These are phyloP conservation scores for Cryptoprocta ferox DNA, from an alignment of 2,797 vertebrate genomes.

Conservation along the genomic window DNA sequence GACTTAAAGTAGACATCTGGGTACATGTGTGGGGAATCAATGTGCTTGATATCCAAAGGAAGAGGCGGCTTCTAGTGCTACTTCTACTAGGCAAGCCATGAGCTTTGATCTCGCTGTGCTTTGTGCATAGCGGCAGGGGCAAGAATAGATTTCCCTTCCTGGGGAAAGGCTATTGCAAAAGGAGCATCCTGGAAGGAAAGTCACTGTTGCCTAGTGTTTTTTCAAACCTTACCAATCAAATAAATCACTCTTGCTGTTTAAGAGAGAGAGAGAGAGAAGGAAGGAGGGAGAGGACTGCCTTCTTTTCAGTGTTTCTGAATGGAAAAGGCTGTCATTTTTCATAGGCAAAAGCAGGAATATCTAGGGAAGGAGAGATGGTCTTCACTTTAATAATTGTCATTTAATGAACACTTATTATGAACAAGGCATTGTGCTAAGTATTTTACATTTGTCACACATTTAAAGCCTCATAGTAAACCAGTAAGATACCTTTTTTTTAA, in stretches of 20 bases:
- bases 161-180: neutral
- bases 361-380: neutral
- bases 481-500: neutral
- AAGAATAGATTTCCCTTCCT: neutral
- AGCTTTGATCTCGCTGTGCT: neutral
- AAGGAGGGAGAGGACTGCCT: neutral
- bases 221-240: neutral
- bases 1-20: neutral
- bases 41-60: neutral
- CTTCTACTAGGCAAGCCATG: neutral
- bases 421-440: neutral
- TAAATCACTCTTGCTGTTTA: neutral
- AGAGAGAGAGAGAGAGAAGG: neutral
- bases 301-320: conserved; percentile 23
- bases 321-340: neutral
- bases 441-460: neutral
- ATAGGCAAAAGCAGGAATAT: neutral
- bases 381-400: neutral
- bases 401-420: neutral
- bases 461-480: neutral
- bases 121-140: neutral
- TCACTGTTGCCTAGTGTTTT: neutral
- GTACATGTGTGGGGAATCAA: neutral
- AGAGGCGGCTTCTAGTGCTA: neutral
- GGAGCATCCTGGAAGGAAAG: neutral